Evolutionary conservation across 1,140 invertebrate species (phyloP), one percentile per base, ranked within the genome.

Genomic region (Ceratina calcarata): DNA sequence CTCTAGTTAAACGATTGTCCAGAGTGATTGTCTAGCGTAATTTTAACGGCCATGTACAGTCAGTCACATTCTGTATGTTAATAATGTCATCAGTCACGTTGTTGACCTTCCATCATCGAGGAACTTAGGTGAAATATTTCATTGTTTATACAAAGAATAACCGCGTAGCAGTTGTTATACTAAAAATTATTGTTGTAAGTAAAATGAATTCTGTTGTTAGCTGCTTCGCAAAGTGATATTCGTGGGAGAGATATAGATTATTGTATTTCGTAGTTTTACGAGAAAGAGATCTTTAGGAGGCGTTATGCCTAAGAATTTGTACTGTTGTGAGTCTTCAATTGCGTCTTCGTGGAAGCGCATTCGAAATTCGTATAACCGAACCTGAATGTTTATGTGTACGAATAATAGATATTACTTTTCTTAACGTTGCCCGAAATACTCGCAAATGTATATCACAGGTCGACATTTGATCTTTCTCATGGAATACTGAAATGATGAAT

Each of bases 41-140:
- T 49, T 72, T 72, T 57, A 62, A 72, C 57, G 22, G 45, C 45
- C 37, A 49, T 72, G 58, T 72, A 72, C 70, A 72, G 58, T 72
- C 58, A 72, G 58, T 72, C 58, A 72, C 45, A 72, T 61, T 55
- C 60, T 22, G 20, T 64, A 18, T 53, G 24, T 53, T 65, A 49
- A 74, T 64, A 64, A 55, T 32, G 7, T 64, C 49, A 62, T 2
- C 16, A 45, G n/a, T 71, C 15, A 45, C 15, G 1, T 71, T 60
- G 57, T 13, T 60, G 32, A 58, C 37, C 27, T 58, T 58, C 27
- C 55, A 57, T 6, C 15, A 58, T 37, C 55, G n/a, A 71, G 32
- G 69, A 13, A 60, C 4, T 72, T 60, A 13, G 16, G 24, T 62
- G 45, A 18, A n/a, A 45, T 55, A 55, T 57, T 15, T 74, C 51